These are phyloP conservation scores for Anarrhichthys ocellatus DNA, from an alignment of 2,113 vertebrate species.

Conservation along the genomic window DNA sequence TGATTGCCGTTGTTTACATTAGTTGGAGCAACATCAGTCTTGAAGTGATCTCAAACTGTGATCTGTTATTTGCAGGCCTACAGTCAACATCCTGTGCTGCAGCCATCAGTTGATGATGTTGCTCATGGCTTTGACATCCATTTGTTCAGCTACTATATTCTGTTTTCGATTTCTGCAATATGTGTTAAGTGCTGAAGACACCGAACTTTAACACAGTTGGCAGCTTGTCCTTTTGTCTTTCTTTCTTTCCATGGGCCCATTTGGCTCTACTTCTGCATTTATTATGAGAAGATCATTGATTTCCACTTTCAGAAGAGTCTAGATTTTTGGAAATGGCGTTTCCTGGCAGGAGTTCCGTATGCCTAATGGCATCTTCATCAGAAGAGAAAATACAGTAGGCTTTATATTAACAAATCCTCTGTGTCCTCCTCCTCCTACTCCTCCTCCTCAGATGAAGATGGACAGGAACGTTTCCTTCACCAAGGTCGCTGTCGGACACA, in stretches of 20 bases:
- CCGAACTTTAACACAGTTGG: conserved; percentile 35
- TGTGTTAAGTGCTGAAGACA: conserved; percentile 5
- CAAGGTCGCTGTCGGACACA: conserved; percentile 84
- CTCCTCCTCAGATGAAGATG: conserved; percentile 81
- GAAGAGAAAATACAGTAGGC: conserved; percentile 26
- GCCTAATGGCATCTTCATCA: conserved; percentile 29
- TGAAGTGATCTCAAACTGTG: conserved; percentile 32
- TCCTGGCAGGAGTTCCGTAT: conserved; percentile 15
- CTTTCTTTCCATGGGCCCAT: conserved; percentile 6
- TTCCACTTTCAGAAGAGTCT: conserved; percentile 20
- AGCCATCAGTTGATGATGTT: neutral
- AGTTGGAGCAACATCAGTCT: conserved; percentile 57
- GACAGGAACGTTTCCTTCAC: conserved; percentile 83
- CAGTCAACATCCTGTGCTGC: neutral
- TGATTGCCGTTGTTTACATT: conserved; percentile 64
- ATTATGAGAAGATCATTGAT: conserved; percentile 36
- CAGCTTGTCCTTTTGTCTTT: conserved; percentile 18
- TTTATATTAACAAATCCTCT: conserved; percentile 46
- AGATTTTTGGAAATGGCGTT: neutral
- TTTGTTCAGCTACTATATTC: neutral
- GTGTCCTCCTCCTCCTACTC: conserved; percentile 31
- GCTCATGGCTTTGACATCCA: neutral
- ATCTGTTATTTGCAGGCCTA: conserved; percentile 31
- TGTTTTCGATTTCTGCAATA: neutral
- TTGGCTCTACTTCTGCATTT: conserved; percentile 30